A percentile compares a stretch with the other conserved stretches of the same genome.
Evolutionary conservation across 2,888 invertebrate genomes (phyloP).

Genomic region (Platerodrilus igneus): DNA sequence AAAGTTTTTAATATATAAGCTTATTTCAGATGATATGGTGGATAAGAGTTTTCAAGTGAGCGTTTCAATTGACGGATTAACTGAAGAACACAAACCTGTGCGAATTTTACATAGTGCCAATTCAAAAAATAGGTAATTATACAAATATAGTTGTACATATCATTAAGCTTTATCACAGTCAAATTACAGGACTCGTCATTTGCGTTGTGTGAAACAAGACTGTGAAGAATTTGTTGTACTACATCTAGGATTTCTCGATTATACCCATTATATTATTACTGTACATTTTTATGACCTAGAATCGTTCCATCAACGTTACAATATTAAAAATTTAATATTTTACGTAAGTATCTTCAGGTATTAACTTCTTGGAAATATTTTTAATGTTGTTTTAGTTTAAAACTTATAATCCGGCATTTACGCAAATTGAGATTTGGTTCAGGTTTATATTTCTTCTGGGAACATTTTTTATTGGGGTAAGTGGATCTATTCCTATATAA

Average conservation of each 20-base stretch:
- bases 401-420: slow-evolving; percentile 93
- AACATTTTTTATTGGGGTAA: slow-evolving; percentile 57
- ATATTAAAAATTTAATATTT: slow-evolving; percentile 77
- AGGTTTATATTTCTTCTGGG: slow-evolving; percentile 86
- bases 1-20: slow-evolving; percentile 2
- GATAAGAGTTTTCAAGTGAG: slow-evolving; percentile 85
- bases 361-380: background rate
- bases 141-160: background rate
- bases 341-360: slow-evolving; percentile 61
- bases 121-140: slow-evolving; percentile 66
- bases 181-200: slow-evolving; percentile 65
- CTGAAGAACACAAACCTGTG: slow-evolving; percentile 67
- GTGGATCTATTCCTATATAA: slow-evolving; percentile 2
- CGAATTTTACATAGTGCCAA: slow-evolving; percentile 61
- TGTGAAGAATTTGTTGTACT: slow-evolving; percentile 86
- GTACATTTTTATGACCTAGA: slow-evolving; percentile 80
- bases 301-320: slow-evolving; percentile 78
- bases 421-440: slow-evolving; percentile 97
- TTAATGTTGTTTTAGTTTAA: slow-evolving; percentile 79
- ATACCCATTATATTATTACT: slow-evolving; percentile 80
- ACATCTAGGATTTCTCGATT: slow-evolving; percentile 86
- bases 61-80: slow-evolving; percentile 76
- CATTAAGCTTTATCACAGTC: slow-evolving; percentile 1
- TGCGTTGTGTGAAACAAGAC: slow-evolving; percentile 72
- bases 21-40: slow-evolving; percentile 76